Percentiles rank a stretch among this genome's conserved stretches.
Evolutionary conservation across 1,140 invertebrate genomes (phyloP).

Genomic region (Sycophila sp.): DNA sequence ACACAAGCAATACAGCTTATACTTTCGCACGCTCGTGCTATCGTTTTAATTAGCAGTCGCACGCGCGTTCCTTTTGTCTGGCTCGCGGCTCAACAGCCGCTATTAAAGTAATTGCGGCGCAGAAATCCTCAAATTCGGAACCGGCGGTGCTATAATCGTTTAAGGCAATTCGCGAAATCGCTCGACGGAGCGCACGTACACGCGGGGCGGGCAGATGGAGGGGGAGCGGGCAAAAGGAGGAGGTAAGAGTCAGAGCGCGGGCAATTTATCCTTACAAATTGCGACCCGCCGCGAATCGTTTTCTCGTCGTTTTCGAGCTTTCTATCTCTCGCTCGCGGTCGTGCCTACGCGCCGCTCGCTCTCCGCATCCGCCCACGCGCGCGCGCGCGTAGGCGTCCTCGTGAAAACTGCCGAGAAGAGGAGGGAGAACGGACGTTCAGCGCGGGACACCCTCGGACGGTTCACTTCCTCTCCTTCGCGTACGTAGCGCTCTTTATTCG

Average conservation of each 20-base stretch:
- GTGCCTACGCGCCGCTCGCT: slow-evolving; percentile 17
- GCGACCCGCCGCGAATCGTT: slow-evolving; percentile 15
- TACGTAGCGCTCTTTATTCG: slow-evolving; percentile 2
- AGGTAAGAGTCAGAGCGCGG: background rate
- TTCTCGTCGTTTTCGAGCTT: slow-evolving; percentile 27
- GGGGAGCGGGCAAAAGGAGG: background rate
- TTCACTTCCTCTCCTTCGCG: slow-evolving; percentile 33
- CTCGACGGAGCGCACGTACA: background rate
- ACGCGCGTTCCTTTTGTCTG: no score
- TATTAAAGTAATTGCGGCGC: background rate
- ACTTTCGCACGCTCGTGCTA: no score
- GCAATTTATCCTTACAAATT: slow-evolving; percentile 37
- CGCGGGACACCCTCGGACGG: slow-evolving; percentile 26
- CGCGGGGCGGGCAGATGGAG: background rate
- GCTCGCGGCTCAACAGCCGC: no score
- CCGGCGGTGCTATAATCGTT: no score
- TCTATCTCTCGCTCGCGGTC: background rate
- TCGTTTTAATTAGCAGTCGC: background rate
- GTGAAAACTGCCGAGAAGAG: background rate
- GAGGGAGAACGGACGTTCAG: slow-evolving; percentile 26
- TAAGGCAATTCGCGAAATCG: background rate
- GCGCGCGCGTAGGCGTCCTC: slow-evolving; percentile 6
- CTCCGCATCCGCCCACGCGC: slow-evolving; percentile 9
- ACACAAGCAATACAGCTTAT: no score
- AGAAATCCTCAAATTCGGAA: no score